Evolutionary conservation across 2,113 vertebrate genomes (phyloP).

Genomic region (Protomyctophum bolini): DNA sequence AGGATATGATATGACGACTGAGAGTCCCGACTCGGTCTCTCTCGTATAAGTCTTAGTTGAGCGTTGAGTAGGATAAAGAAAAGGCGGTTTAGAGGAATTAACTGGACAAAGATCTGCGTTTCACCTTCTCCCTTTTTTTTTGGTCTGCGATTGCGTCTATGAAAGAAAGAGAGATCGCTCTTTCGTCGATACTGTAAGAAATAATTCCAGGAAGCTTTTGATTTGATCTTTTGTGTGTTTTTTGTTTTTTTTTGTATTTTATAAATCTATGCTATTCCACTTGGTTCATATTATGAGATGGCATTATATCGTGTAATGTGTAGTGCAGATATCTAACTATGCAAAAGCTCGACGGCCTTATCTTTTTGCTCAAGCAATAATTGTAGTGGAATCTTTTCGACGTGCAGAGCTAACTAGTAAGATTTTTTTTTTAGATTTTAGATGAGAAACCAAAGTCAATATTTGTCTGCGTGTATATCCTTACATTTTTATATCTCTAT

Average conservation of each 20-base stretch:
- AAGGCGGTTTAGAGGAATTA: slow-evolving; percentile 46
- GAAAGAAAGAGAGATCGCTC: background rate
- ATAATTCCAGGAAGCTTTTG: slow-evolving; percentile 38
- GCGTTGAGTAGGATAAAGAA: slow-evolving; percentile 23
- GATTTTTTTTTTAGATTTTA: slow-evolving; percentile 31
- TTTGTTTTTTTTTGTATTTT: slow-evolving; percentile 55
- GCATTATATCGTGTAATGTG: slow-evolving; percentile 15
- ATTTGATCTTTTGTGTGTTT: slow-evolving; percentile 38
- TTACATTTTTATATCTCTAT: slow-evolving; percentile 42
- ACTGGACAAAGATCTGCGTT: slow-evolving; percentile 52
- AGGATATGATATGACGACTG: slow-evolving; percentile 25
- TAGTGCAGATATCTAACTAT: slow-evolving; percentile 66
- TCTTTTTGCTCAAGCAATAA: slow-evolving; percentile 51
- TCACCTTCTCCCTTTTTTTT: background rate
- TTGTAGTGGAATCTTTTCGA: slow-evolving; percentile 39
- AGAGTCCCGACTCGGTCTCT: slow-evolving; percentile 44
- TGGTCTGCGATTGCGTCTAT: slow-evolving; percentile 7
- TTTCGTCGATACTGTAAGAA: slow-evolving; percentile 31
- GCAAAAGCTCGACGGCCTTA: slow-evolving; percentile 67
- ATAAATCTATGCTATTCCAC: slow-evolving; percentile 49
- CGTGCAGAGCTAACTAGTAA: slow-evolving; percentile 44
- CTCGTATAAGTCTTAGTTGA: slow-evolving; percentile 41
- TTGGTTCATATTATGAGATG: slow-evolving; percentile 30
- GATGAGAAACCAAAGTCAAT: slow-evolving; percentile 42
- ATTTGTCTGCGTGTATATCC: slow-evolving; percentile 49